A percentile compares a stretch with the other conserved stretches of the same genome.
phyloP scores from a whole-genome alignment of 1,140 invertebrate genomes.

The Drosophila dunni region DNA sequence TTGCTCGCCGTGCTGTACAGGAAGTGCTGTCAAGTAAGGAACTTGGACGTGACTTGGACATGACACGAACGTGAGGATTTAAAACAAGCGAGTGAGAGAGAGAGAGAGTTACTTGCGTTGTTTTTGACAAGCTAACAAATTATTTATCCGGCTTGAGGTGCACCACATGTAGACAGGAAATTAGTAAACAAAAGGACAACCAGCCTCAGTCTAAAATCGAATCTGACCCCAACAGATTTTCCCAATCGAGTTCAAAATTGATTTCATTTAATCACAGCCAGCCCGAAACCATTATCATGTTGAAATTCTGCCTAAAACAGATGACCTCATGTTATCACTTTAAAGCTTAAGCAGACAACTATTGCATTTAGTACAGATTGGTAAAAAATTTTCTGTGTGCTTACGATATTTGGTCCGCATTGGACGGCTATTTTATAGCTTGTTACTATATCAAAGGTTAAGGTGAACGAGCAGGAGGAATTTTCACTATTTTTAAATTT shows the following conservation, averaged over 20 bases:
- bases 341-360: too few relatives aligned
- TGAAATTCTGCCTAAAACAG: too few relatives aligned
- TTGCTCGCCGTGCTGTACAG: constrained; percentile 7
- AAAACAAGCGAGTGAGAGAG: neutral
- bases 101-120: constrained; percentile 41
- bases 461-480: too few relatives aligned
- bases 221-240: constrained; percentile 68
- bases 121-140: constrained; percentile 80
- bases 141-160: constrained; percentile 78
- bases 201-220: constrained; percentile 15
- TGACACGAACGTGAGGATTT: constrained; percentile 14
- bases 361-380: too few relatives aligned
- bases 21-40: constrained; percentile 39
- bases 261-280: constrained; percentile 47
- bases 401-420: too few relatives aligned
- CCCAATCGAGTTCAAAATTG: constrained; percentile 7
- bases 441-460: too few relatives aligned
- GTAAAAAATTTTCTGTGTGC: too few relatives aligned
- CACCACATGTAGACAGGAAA: constrained; percentile 80
- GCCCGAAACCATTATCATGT: constrained; percentile 7
- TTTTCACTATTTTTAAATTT: too few relatives aligned
- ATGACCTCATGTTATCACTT: too few relatives aligned
- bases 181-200: constrained; percentile 72
- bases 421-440: too few relatives aligned
- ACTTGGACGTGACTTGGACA: constrained; percentile 50